A percentile compares a stretch with the other conserved stretches of the same genome.
Evolutionary conservation across 35 echinoderm and acorn worm genomes (phyloP).

Genomic region (Patiria miniata): DNA sequence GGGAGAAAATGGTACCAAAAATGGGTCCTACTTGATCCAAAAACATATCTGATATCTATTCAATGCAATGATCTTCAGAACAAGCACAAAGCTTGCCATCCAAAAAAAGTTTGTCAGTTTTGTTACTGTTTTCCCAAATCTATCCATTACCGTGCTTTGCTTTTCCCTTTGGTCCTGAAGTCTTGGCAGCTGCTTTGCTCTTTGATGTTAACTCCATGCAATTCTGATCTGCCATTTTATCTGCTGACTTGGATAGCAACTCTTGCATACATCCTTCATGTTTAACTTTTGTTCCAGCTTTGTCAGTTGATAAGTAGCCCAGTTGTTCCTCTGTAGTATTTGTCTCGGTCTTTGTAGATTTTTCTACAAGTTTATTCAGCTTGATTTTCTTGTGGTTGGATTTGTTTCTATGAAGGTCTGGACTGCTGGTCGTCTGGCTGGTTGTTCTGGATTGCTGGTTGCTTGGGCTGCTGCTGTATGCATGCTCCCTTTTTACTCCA

Average conservation of each 20-base stretch:
- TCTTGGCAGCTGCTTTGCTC: not conserved
- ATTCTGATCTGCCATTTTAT: not conserved
- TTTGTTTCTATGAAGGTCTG: not conserved
- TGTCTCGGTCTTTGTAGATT: not conserved
- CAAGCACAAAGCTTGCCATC: no score
- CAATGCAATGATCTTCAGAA: no score
- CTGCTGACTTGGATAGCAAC: not conserved
- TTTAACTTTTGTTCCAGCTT: not conserved
- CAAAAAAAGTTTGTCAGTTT: no score
- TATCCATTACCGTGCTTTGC: slow-evolving; percentile 6
- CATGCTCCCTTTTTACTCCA: not conserved
- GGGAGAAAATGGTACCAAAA: no score
- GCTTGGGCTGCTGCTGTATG: slow-evolving; percentile 3
- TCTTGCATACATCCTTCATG: not conserved
- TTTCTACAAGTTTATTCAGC: not conserved
- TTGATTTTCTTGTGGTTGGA: not conserved
- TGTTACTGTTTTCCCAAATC: no score
- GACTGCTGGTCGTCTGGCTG: not conserved
- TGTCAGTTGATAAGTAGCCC: not conserved
- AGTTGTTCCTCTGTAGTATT: not conserved
- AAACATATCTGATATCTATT: no score
- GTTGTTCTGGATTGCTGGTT: no score
- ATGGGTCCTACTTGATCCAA: no score
- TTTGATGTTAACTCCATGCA: not conserved
- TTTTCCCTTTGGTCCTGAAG: not conserved